Base-by-base conservation (phyloP, 2,797 vertebrate genomes). In the Malurus splendens region DNA sequence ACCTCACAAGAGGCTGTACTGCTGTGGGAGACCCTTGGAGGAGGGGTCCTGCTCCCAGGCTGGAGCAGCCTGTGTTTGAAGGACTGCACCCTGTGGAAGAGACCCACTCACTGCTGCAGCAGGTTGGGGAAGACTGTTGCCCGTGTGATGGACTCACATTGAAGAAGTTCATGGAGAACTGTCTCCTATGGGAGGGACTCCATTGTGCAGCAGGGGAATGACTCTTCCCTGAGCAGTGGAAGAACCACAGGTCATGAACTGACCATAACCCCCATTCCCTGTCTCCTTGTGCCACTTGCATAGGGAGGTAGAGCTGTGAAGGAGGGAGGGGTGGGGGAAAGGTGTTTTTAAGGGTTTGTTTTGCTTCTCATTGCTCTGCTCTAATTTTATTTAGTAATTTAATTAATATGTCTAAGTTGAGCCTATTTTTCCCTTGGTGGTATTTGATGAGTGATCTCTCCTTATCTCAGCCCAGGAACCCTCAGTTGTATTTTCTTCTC, bases 71-170 rank as follows among this genome's bases (percentile, higher is more conserved):
- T 41, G 52, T 41, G 52, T 52, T 7, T 23, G 42, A 1, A 28
- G 52, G 28, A 10, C 28, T 78, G 42, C 42, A 39, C 6, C 33
- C 23, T 1, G 0, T 47, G 60, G 11, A 25, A 39, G 22, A 8
- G 71, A 50, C 10, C 50, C 33, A 47, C 4, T 19, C 42, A 42
- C 42, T 42, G 1, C 15, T 38, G 24, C 36, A 24, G 24, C 36
- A 41, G 36, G 16, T 0, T 33, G 30, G 23, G 25, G 25, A 66
- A 38, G 4, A 8, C 24, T 48, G 33, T 0, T 28, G 8, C 6
- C 36, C 0, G 0, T 36, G 45, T 45, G 36, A 59, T 33, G 54
- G 52, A 42, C 24, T 14, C 24, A 24, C 16, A 1, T 3, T 67
- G 62, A 19, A 50, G 30, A 33, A 50, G 16, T 13, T 14, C 30